Evolutionary conservation across 2,888 invertebrate genomes (phyloP), one percentile per base, ranked within the genome.

Genomic region (Cylloceria caligata): DNA sequence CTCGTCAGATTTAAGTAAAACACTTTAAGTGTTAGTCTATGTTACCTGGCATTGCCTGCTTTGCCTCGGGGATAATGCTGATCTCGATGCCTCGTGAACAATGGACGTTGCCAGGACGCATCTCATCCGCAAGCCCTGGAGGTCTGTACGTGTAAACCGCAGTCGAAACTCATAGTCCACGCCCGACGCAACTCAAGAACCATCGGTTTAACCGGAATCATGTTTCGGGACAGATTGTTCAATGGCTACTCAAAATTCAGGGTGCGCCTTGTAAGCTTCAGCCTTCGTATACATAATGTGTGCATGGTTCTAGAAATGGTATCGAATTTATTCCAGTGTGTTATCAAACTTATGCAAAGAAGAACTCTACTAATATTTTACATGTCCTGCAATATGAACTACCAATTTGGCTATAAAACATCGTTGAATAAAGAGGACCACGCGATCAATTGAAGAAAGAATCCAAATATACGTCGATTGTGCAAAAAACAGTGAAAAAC

Each of bases 51-150:
- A 49, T 68, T 34, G 30, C 36, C 47, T 49, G 24, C 6, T 21
- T 16, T 16, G 68, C 68, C 68, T 4, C 36, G 13, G 52, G 68
- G 21, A 36, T 36, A 52, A 47, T 36, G 68, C 27, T 68, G 68
- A 68, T 68, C 68, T 68, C 68, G 68, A 68, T 68, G 68, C 68
- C 47, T 52, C 49, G 16, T 49, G 47, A 67, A 67, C 67, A 49
- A 68, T 52, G 68, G 68, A 68, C 68, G 68, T 52, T 52, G 52
- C 36, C 52, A 47, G 52, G 52, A 52, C 68, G 36, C 68, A 68
- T 68, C 68, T 68, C 52, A 68, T 68, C 68, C 68, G 47, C 52
- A 68, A 68, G 52, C 52, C 68, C 68, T 49, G 36, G 16, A 68
- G 68, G 68, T 21, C 49, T 19, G 68, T 68, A 52, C 52, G 68